phyloP scores from a whole-genome alignment of 2,888 invertebrate genomes.

The Cataglyphis albicans region DNA sequence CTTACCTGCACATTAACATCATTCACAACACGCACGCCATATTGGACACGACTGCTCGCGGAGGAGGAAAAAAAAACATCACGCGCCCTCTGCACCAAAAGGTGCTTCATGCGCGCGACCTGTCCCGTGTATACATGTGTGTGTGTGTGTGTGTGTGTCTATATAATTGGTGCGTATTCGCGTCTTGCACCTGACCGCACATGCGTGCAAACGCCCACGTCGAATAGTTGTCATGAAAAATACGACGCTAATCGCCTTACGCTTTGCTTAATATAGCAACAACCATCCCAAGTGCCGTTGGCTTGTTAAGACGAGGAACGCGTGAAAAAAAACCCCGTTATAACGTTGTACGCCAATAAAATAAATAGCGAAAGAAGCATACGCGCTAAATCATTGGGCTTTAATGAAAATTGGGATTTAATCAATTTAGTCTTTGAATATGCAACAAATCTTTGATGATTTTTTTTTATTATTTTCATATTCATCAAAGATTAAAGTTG shows the following conservation, averaged over 20 bases:
- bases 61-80: constrained; percentile 47
- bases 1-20: constrained; percentile 79
- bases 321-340: neutral
- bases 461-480: neutral
- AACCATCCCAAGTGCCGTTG: neutral
- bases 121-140: too few relatives aligned
- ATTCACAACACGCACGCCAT: constrained; percentile 81
- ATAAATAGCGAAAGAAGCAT: neutral
- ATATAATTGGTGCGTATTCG: neutral
- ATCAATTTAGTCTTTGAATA: neutral
- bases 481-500: neutral
- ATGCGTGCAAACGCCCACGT: neutral
- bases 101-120: constrained; percentile 14
- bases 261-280: constrained; percentile 15
- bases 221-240: neutral
- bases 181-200: neutral
- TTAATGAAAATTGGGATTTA: too few relatives aligned
- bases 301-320: neutral
- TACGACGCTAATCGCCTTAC: constrained; percentile 25
- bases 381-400: neutral
- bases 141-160: too few relatives aligned
- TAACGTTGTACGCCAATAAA: neutral
- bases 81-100: constrained; percentile 57
- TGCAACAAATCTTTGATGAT: neutral
- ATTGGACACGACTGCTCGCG: constrained; percentile 79